Evolutionary conservation across 2,797 vertebrate genomes (phyloP).

Genomic region (Enteromius thamalakanensis): DNA sequence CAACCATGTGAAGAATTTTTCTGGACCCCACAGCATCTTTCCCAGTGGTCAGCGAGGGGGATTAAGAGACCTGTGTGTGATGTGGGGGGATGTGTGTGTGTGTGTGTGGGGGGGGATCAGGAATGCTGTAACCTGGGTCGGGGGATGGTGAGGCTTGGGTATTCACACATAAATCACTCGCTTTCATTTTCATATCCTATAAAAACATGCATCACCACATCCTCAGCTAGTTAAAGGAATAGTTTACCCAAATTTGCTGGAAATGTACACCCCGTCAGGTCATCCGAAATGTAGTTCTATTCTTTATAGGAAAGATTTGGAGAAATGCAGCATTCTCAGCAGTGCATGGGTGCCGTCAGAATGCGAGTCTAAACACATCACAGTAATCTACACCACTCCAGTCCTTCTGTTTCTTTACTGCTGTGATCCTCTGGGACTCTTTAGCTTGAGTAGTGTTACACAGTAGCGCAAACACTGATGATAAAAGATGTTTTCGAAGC

Average conservation of each 20-base stretch:
- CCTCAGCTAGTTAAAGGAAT: neutral
- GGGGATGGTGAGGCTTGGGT: constrained; percentile 66
- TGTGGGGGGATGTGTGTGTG: constrained; percentile 71
- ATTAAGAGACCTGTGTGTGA: constrained; percentile 52
- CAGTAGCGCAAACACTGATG: neutral
- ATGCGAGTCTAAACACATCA: neutral
- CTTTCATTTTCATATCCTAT: neutral
- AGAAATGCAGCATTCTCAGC: neutral
- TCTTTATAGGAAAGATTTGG: neutral
- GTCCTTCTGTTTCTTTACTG: neutral
- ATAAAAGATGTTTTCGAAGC: neutral
- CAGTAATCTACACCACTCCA: neutral
- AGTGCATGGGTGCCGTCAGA: neutral
- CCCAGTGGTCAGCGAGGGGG: constrained; percentile 72
- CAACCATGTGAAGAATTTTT: constrained; percentile 80
- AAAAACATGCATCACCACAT: neutral
- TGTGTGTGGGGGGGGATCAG: constrained; percentile 48
- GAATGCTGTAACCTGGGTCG: constrained; percentile 74
- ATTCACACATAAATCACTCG: constrained; percentile 67
- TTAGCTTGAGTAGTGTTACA: neutral
- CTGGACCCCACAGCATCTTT: constrained; percentile 66
- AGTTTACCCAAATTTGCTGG: neutral
- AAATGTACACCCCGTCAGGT: neutral
- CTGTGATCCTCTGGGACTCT: neutral
- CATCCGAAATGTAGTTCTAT: neutral